A percentile compares a stretch with the other conserved stretches of the same genome.
These are phyloP conservation scores for Drosophila meridionalis DNA, from an alignment of 2,888 invertebrate genomes.

Conservation along the genomic window DNA sequence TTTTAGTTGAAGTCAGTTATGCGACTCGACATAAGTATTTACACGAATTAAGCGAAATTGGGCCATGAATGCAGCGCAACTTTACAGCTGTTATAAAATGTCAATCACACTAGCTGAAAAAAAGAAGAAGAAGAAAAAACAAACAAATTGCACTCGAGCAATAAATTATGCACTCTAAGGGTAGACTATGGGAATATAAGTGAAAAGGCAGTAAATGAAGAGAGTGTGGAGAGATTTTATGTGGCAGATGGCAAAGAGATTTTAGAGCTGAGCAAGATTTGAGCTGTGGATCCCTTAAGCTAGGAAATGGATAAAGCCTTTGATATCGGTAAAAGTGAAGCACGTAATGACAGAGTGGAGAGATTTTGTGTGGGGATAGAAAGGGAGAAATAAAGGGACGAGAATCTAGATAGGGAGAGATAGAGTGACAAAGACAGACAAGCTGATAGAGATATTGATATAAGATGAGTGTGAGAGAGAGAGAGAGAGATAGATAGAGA, in stretches of 20 bases:
- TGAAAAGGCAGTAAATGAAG: conserved; percentile 1
- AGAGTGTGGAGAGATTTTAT: background rate
- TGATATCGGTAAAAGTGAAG: background rate
- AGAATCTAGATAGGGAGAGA: background rate
- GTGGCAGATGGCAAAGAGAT: background rate
- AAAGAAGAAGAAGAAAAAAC: background rate
- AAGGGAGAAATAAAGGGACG: background rate
- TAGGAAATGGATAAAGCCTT: background rate
- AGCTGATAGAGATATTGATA: background rate
- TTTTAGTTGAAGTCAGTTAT: conserved; percentile 28
- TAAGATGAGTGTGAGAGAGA: background rate
- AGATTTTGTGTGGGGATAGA: background rate
- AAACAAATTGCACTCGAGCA: conserved; percentile 9
- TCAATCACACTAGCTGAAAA: conserved; percentile 14
- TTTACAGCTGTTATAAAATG: conserved; percentile 25
- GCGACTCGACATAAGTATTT: conserved; percentile 27
- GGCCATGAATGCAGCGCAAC: conserved; percentile 28
- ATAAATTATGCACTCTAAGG: conserved; percentile 14
- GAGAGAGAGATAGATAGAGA: background rate
- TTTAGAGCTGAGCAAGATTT: background rate
- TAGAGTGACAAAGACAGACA: background rate
- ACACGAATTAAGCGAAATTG: conserved; percentile 31
- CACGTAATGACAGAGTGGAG: background rate
- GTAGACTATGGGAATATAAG: background rate
- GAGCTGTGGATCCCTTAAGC: background rate